These are phyloP conservation scores for Lepidiolamprologus cunningtoni DNA, from an alignment of 2,113 vertebrate species.

Conservation along the genomic window DNA sequence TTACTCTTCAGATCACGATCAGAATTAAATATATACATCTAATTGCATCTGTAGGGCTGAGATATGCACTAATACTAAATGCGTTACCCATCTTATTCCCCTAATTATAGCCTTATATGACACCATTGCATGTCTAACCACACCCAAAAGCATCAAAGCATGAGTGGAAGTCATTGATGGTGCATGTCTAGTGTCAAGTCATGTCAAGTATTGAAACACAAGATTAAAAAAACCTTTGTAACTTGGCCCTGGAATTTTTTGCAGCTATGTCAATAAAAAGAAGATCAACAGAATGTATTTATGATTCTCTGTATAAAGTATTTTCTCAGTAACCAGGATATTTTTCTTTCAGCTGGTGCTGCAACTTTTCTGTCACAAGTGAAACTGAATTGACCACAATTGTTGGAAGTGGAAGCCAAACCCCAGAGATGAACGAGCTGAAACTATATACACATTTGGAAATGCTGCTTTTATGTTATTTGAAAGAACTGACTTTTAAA, in stretches of 20 bases:
- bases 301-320: not conserved
- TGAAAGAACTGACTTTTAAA: not conserved
- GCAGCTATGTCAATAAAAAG: not conserved
- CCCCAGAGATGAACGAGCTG: not conserved
- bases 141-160: not conserved
- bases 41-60: not conserved
- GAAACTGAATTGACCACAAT: not conserved
- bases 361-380: not conserved
- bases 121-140: not conserved
- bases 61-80: not conserved
- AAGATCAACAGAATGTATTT: not conserved
- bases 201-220: not conserved
- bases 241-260: not conserved
- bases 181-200: not conserved
- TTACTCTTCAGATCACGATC: not conserved
- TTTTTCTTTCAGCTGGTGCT: not conserved
- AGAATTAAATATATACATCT: not conserved
- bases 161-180: not conserved
- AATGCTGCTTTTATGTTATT: not conserved
- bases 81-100: not conserved
- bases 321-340: not conserved
- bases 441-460: not conserved
- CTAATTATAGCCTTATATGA: not conserved
- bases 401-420: not conserved
- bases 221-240: not conserved